Conservation (phyloP, 2,797 vertebrate species). For the Eupleurogrammus muticus region DNA sequence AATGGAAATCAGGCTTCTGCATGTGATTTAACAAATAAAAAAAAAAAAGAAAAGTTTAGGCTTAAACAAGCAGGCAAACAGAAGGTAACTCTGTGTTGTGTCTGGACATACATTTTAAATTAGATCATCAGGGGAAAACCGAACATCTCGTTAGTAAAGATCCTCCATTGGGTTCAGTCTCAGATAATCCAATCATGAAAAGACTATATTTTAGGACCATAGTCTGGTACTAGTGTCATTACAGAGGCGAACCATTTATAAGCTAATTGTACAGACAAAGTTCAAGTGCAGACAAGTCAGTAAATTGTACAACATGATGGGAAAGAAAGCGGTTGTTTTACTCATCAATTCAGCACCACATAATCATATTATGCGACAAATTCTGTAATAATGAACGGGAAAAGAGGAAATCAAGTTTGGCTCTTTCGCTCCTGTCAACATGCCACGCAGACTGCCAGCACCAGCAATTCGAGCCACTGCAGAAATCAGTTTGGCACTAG, state of each 20-base stretch:
- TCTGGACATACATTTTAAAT: not conserved
- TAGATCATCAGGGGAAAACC: not conserved
- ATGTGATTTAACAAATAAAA: not conserved
- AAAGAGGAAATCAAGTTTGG: constrained; percentile 69
- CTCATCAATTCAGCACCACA: constrained; percentile 12
- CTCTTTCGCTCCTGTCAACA: constrained; percentile 71
- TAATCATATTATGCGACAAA: constrained; percentile 62
- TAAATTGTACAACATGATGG: constrained; percentile 27
- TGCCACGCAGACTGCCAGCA: constrained; percentile 65
- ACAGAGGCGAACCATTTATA: not conserved
- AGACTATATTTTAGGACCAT: not conserved
- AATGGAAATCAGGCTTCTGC: not conserved
- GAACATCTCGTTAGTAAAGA: constrained; percentile 2
- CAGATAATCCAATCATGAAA: constrained; percentile 18
- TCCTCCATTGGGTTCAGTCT: not conserved
- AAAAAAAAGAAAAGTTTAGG: no score
- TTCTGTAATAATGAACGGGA: constrained; percentile 64
- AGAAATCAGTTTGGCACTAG: constrained; percentile 76
- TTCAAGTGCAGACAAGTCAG: constrained; percentile 1
- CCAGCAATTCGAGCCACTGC: constrained; percentile 66
- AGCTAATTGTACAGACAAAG: constrained; percentile 26
- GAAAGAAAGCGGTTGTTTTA: constrained; percentile 12
- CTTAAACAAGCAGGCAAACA: no score
- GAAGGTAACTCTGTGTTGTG: not conserved
- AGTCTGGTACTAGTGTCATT: constrained; percentile 9